Conservation (phyloP, 2,113 vertebrate species). For the Lontra canadensis region DNA sequence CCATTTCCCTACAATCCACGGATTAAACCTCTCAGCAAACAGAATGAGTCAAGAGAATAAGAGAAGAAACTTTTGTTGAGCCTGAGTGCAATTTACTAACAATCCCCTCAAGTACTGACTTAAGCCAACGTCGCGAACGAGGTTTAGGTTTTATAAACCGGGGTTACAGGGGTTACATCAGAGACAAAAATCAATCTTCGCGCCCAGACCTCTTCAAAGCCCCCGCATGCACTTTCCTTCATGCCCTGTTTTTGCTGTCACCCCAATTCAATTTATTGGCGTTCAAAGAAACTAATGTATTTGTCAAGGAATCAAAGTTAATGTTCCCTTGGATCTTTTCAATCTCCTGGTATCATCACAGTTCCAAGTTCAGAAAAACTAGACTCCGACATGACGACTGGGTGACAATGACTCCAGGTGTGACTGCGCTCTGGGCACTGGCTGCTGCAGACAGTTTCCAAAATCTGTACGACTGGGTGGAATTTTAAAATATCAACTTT, state of each 20-base stretch:
- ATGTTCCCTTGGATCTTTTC: background rate
- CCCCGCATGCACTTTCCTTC: fast-evolving
- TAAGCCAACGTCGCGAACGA: background rate
- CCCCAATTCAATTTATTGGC: background rate
- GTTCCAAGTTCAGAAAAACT: conserved; percentile 21
- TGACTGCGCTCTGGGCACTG: background rate
- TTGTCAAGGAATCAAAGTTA: conserved; percentile 36
- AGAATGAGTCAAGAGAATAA: background rate
- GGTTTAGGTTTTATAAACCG: background rate
- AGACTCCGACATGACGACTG: background rate
- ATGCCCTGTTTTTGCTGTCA: background rate
- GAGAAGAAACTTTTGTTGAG: background rate
- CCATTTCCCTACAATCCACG: background rate
- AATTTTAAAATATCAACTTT: conserved; percentile 55
- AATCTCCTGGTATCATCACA: background rate
- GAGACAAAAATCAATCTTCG: background rate
- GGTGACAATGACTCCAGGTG: background rate
- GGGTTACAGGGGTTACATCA: background rate
- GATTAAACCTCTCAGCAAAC: background rate
- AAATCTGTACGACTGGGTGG: background rate
- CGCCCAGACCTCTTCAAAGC: background rate
- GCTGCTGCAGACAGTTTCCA: background rate
- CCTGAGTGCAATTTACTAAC: background rate
- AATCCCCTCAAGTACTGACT: background rate
- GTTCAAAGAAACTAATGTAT: background rate